phyloP scores from a whole-genome alignment of 2,888 invertebrate species.

The Nymphalis c-album region DNA sequence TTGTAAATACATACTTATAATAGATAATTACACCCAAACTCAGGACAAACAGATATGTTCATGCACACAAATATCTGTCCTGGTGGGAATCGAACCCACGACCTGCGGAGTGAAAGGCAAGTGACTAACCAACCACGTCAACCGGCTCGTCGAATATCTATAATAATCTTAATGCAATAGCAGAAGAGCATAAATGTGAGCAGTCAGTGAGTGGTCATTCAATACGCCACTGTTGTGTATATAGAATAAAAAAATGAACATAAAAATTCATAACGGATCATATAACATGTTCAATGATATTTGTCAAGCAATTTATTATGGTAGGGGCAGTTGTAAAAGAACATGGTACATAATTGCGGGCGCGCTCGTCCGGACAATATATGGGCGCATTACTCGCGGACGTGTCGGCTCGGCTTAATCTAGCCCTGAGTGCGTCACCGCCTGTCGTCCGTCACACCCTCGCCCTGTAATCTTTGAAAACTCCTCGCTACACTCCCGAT shows the following conservation, averaged over 20 bases:
- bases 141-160: no score
- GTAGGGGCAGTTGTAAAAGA: constrained; percentile 42
- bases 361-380: constrained; percentile 73
- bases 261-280: constrained; percentile 6
- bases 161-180: no score
- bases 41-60: no score
- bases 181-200: no score
- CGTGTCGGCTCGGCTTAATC: constrained; percentile 77
- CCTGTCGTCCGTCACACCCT: constrained; percentile 41
- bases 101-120: no score
- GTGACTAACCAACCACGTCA: no score
- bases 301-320: constrained; percentile 30
- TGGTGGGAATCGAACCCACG: no score
- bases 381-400: constrained; percentile 78
- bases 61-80: no score
- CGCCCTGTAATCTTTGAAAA: constrained; percentile 44
- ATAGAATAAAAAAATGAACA: not conserved
- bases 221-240: not conserved
- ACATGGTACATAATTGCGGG: constrained; percentile 67
- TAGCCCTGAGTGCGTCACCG: constrained; percentile 75
- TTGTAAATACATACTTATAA: no score
- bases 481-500: constrained; percentile 28
- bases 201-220: no score
- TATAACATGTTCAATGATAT: constrained; percentile 23
- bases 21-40: no score